These are phyloP conservation scores for Austrolebias charrua DNA, from an alignment of 2,797 vertebrate genomes.

Conservation along the genomic window DNA sequence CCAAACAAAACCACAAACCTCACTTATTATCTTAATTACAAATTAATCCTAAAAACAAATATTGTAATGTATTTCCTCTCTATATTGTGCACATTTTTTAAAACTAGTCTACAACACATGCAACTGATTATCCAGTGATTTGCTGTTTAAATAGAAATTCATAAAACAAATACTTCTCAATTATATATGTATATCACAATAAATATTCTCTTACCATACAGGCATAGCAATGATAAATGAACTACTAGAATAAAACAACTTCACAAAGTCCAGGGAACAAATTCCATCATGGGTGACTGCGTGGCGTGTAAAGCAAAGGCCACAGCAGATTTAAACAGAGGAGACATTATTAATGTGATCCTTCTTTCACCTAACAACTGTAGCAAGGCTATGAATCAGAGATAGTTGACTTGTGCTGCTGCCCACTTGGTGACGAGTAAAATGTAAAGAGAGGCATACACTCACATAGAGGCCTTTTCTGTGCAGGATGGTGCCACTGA, in stretches of 20 bases:
- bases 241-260: not conserved
- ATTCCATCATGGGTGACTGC: slow-evolving; percentile 54
- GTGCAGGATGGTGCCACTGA: no score
- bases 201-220: no score
- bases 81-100: no score
- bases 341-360: slow-evolving; percentile 48
- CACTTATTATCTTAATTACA: no score
- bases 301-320: slow-evolving; percentile 14
- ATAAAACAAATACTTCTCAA: no score
- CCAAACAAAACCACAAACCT: no score
- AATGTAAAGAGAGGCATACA: not conserved
- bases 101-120: no score
- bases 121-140: no score
- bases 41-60: no score
- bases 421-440: slow-evolving; percentile 31
- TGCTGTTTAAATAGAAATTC: no score
- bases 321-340: slow-evolving; percentile 43
- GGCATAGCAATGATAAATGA: not conserved
- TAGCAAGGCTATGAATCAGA: slow-evolving; percentile 48
- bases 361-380: slow-evolving; percentile 31
- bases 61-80: no score
- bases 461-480: not conserved
- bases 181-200: no score
- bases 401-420: slow-evolving; percentile 38
- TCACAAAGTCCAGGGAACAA: not conserved